phyloP scores from a whole-genome alignment of 2,888 invertebrate species.

The Lamproptera curius region DNA sequence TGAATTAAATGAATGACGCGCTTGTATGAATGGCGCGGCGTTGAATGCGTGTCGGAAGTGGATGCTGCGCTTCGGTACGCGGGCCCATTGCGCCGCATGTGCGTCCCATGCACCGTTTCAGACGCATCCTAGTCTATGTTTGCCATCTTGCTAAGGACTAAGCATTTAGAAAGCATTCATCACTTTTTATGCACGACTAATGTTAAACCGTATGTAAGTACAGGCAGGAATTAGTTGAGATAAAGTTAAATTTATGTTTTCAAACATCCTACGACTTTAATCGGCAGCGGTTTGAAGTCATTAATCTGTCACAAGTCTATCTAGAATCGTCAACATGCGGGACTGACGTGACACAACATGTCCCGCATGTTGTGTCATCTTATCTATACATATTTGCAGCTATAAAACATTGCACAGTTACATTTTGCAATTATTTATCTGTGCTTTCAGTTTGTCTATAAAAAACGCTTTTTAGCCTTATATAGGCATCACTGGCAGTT shows the following conservation, averaged over 20 bases:
- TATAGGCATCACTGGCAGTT: too few relatives aligned
- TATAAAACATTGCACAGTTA: too few relatives aligned
- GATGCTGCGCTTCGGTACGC: constrained; percentile 61
- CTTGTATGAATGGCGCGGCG: constrained; percentile 74
- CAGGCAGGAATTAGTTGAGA: too few relatives aligned
- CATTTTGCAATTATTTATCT: too few relatives aligned
- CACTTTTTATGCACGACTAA: background rate
- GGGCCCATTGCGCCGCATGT: constrained; percentile 46
- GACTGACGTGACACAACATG: too few relatives aligned
- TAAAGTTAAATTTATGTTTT: background rate
- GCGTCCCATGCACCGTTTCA: constrained; percentile 35
- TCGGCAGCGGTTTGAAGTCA: background rate
- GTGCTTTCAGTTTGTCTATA: too few relatives aligned
- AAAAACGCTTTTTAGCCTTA: too few relatives aligned
- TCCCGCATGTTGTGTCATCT: too few relatives aligned
- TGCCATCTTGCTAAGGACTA: background rate
- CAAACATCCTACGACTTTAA: background rate
- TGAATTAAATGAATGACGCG: constrained; percentile 74
- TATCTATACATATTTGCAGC: too few relatives aligned
- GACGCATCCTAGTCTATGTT: background rate
- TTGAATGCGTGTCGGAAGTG: constrained; percentile 73
- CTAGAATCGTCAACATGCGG: too few relatives aligned
- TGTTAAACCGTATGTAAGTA: too few relatives aligned
- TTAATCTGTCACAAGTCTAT: too few relatives aligned
- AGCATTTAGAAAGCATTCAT: background rate